Evolutionary conservation across 2,888 invertebrate genomes (phyloP), one percentile per base, ranked within the genome.

Genomic region (Hyposoter didymator): DNA sequence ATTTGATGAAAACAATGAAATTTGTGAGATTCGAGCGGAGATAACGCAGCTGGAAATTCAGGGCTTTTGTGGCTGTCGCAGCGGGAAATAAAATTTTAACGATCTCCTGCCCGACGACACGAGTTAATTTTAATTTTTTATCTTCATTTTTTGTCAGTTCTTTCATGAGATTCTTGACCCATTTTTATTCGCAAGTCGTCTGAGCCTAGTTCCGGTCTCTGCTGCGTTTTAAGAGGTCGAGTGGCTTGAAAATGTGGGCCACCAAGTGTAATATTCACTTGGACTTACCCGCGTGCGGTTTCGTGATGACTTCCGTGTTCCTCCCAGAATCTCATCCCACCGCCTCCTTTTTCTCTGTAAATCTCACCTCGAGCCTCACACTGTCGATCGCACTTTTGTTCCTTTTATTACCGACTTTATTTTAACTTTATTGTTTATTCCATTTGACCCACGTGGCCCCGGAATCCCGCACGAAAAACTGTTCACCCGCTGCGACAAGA

Each of bases 391-490:
- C 35, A 59, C 67, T 69, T 74, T 69, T 67, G 47, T 79, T 62
- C 43, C 70, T 72, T 62, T 52, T 52, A 69, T 45, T 19, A 35
- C 39, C 22, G n/a, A 55, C 35, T 67, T 81, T 69, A 82, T 82
- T 52, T 49, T 43, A 17, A 82, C 49, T 82, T 76, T 70, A 76
- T 82, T 76, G 32, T 72, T 76, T 76, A 70, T 64, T 47, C 70
- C 64, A 70, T 49, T 79, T 64, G 70, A 64, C 82, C 59, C 70
- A 47, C 52, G 39, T 35, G 70, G n/a, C 76, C 82, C 52, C 64
- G 43, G 35, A 52, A 82, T 64, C 47, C 62, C 62, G 62, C 49
- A 75, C 69, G 22, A 76, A 82, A 47, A 62, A 19, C 19, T 62
- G 45, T 49, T 62, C 69, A 59, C 75, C 75, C 52, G 82, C 82